These are phyloP conservation scores for Craseonycteris thonglongyai DNA, from an alignment of 2,113 vertebrate species.

Conservation along the genomic window DNA sequence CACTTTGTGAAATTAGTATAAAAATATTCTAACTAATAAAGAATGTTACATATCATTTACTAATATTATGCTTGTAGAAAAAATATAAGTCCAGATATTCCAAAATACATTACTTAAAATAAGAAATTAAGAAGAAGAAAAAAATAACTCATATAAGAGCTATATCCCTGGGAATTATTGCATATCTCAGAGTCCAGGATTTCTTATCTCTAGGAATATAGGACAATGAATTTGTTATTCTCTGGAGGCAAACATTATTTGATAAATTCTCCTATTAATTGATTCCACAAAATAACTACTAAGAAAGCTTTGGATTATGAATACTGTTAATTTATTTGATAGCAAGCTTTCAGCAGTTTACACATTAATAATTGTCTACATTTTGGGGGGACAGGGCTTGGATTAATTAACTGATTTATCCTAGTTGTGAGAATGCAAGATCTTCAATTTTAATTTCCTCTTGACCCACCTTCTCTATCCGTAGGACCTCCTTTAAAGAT, in stretches of 20 bases:
- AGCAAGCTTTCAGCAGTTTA: slow-evolving; percentile 69
- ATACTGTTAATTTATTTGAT: slow-evolving; percentile 74
- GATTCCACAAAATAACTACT: slow-evolving; percentile 75
- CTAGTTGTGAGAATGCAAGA: slow-evolving; percentile 63
- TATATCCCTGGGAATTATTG: slow-evolving; percentile 7
- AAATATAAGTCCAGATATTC: slow-evolving; percentile 22
- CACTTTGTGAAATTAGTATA: not conserved
- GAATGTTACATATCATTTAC: not conserved
- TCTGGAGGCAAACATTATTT: slow-evolving; percentile 51
- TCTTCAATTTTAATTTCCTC: slow-evolving; percentile 72
- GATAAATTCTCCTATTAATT: slow-evolving; percentile 72
- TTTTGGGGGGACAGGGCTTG: slow-evolving; percentile 53
- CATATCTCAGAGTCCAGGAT: slow-evolving; percentile 13
- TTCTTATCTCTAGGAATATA: slow-evolving; percentile 64
- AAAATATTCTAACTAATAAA: not conserved
- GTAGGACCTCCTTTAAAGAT: slow-evolving; percentile 53
- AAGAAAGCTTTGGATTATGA: slow-evolving; percentile 74
- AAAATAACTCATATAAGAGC: not conserved
- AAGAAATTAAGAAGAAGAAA: slow-evolving; percentile 1
- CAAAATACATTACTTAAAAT: slow-evolving; percentile 24
- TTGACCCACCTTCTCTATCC: slow-evolving; percentile 69
- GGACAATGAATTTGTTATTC: slow-evolving; percentile 47
- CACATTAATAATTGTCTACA: slow-evolving; percentile 61
- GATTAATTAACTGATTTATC: slow-evolving; percentile 72
- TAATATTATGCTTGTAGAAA: not conserved